Conservation (phyloP, 2,888 invertebrate genomes). For the Aromia moschata region DNA sequence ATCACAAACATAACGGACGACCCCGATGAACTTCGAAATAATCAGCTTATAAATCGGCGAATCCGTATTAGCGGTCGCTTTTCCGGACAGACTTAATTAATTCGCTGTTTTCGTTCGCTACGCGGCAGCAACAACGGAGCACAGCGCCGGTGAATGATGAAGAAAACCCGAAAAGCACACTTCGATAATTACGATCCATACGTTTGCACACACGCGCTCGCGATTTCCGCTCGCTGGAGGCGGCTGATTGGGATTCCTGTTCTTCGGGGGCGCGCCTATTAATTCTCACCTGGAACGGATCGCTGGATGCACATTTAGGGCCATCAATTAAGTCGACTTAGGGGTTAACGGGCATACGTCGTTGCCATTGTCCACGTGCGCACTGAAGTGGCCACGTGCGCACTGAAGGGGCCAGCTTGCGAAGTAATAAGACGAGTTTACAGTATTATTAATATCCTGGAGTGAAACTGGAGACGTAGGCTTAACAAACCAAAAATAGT, state of each 20-base stretch:
- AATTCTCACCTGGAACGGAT: conserved; percentile 39
- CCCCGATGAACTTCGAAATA: not conserved
- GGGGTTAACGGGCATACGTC: too few relatives aligned
- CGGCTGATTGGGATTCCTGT: conserved; percentile 44
- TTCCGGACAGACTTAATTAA: conserved; percentile 21
- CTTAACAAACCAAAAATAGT: too few relatives aligned
- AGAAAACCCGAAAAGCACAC: conserved; percentile 43
- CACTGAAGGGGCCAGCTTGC: too few relatives aligned
- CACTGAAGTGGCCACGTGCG: too few relatives aligned
- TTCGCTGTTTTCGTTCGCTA: conserved; percentile 20
- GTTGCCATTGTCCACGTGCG: too few relatives aligned
- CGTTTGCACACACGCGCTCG: conserved; percentile 45
- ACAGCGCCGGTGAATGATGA: conserved; percentile 37
- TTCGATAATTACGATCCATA: conserved; percentile 48
- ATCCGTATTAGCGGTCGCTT: conserved; percentile 6
- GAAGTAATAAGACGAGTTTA: too few relatives aligned
- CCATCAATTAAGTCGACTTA: conserved; percentile 20
- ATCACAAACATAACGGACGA: too few relatives aligned
- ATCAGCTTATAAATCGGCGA: not conserved
- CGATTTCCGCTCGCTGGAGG: conserved; percentile 29
- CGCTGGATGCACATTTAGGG: conserved; percentile 18
- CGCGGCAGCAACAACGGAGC: conserved; percentile 21
- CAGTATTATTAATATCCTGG: too few relatives aligned
- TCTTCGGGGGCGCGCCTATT: conserved; percentile 42
- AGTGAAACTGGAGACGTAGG: too few relatives aligned